Evolutionary conservation across 1,140 invertebrate genomes (phyloP).

Genomic region (Zaprionus africanus): DNA sequence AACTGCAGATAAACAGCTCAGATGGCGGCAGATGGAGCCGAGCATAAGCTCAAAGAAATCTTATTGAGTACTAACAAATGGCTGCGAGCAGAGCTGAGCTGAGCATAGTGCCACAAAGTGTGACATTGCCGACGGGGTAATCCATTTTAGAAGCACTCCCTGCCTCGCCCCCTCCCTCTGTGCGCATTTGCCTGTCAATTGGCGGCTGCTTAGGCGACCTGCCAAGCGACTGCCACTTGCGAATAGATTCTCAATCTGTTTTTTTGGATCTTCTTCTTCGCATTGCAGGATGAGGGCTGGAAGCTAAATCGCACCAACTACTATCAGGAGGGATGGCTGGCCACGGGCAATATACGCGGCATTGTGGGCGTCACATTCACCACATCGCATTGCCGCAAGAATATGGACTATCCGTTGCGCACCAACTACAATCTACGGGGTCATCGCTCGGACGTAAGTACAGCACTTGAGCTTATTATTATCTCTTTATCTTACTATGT

Average conservation of each 20-base stretch:
- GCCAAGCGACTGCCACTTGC: slow-evolving; percentile 39
- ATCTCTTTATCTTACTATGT: neutral
- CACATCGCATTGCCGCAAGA: slow-evolving; percentile 94
- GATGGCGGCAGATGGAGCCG: slow-evolving; percentile 30
- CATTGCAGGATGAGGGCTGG: slow-evolving; percentile 93
- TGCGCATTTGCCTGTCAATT: slow-evolving; percentile 68
- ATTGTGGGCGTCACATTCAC: slow-evolving; percentile 98
- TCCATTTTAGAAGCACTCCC: slow-evolving; percentile 50
- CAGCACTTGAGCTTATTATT: neutral
- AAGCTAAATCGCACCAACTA: slow-evolving; percentile 97
- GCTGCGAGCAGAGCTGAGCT: slow-evolving; percentile 15
- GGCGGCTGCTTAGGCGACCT: slow-evolving; percentile 59
- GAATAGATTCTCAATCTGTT: slow-evolving; percentile 40
- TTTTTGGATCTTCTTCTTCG: slow-evolving; percentile 29
- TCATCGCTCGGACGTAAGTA: slow-evolving; percentile 96
- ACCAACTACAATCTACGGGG: slow-evolving; percentile 99
- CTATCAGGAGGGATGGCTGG: slow-evolving; percentile 99
- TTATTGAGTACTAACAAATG: slow-evolving; percentile 26
- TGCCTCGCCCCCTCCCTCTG: neutral
- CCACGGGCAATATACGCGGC: slow-evolving; percentile 96
- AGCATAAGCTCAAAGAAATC: slow-evolving; percentile 5
- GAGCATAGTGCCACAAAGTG: slow-evolving; percentile 21
- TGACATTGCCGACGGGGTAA: slow-evolving; percentile 38
- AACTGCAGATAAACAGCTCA: slow-evolving; percentile 69
- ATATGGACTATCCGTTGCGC: slow-evolving; percentile 92